Base-by-base conservation (phyloP, 2,888 invertebrate genomes). In the Campaea margaritaria region DNA sequence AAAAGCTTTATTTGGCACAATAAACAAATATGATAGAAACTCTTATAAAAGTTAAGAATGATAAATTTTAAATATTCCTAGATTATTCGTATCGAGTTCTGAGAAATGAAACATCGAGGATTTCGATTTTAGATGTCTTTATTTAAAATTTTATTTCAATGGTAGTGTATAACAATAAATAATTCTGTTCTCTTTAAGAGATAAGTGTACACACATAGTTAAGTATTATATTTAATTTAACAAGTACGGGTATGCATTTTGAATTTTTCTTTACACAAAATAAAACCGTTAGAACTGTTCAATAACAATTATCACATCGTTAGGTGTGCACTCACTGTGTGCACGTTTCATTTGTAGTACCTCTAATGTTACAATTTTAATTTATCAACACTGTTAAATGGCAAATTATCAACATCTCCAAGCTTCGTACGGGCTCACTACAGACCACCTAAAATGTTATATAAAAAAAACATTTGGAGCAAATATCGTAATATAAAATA, bases 121-220 rank as follows among this genome's bases (percentile, higher is more conserved):
- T 31, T 59, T 54, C 63, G 62, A 62, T 78, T 70, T 83, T 79
- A 73, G 75, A 74, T 84, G 85, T 87, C 87, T 91, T 91, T 91
- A 90, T 89, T 91, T 87, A 89, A 89, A 91, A 86, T 88, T 87
- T 85, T 74, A 86, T 83, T 86, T 83, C 80, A 85, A 84, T 86
- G 83, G 82, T 89, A 85, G 77, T 89, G 85, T 87, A 87, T 89
- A 90, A 91, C 90, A 91, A 88, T 90, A 89, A 87, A 91, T 90
- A 91, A 85, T 85, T 89, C 81, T 88, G 83, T 79, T 82, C 86
- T 88, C 87, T 89, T 81, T 83, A 77, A 79, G 89, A 85, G 82
- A 85, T 86, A 85, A 84, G 80, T 86, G 63, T 69, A 86, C 82
- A 87, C 83, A 81, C 72, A 79, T 80, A 76, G 75, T 74, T 31